Evolutionary conservation across 2,888 invertebrate genomes (phyloP), one percentile per base, ranked within the genome.

Genomic region (Keiferia lycopersicella): DNA sequence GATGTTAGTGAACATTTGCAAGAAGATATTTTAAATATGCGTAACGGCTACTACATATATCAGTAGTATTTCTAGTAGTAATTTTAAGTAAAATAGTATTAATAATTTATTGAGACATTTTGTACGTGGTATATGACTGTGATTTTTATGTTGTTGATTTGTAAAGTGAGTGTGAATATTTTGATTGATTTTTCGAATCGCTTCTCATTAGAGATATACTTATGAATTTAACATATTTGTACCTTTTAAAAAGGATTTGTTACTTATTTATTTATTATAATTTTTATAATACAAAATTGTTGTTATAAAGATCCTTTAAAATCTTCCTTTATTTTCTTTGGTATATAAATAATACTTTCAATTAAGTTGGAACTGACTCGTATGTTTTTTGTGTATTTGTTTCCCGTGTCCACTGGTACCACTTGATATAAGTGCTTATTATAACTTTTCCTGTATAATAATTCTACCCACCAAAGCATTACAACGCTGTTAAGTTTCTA

Each of bases 1-100:
- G 78, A 88, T 45, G 64, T 67, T 39, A 64, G 64, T 26, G 30
- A 34, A 14, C 16, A 67, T 18, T 45, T 70, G 56, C 8, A 14
- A 0, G 56, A 34, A 56, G 69, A 73, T 66, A 67, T 77, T 63
- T 64, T 74, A 57, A 69, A 81, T 72, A 67, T 83, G 69, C 73
- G 82, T n/a, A 74, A 79, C 64, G 66, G 82, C 68, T 75, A 82
- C 66, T 71, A 74, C 68, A 78, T 73, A 69, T 77, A 75, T 69
- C 68, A 76, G 60, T 77, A 72, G 26, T 56, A 26, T 59, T 39
- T 10, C 22, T 50, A 26, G 38, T 59, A 45, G 4, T 26, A 30
- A 39, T 38, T 22, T 53, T 48, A n/a, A 48, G 30, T 57, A 41
- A 26, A 26, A 26, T 64, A 34, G 45, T 4, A 1, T 41, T n/a